A percentile compares a stretch with the other conserved stretches of the same genome.
These are phyloP conservation scores for Ephydatia muelleri DNA, from an alignment of 37 sponge, comb jelly and placozoan species.

Conservation along the genomic window DNA sequence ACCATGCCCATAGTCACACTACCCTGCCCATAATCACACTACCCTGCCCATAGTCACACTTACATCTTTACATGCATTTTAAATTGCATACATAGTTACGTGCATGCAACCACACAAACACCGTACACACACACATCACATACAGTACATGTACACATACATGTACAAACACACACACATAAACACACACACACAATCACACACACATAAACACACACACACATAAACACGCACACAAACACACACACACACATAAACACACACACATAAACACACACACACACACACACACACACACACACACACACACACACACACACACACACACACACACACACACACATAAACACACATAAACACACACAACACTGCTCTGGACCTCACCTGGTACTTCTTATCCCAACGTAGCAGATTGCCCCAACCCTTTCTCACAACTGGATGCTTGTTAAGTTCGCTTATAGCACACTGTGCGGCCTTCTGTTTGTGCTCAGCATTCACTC, in stretches of 20 bases:
- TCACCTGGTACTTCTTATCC: neutral
- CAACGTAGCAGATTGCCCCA: neutral
- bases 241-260: neutral
- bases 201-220: neutral
- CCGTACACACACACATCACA: too few relatives aligned
- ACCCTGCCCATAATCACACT: too few relatives aligned
- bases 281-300: constrained; percentile 4
- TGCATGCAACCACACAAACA: too few relatives aligned
- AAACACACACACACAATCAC: neutral
- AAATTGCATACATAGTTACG: too few relatives aligned
- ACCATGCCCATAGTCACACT: too few relatives aligned
- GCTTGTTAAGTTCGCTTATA: neutral
- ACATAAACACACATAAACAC: too few relatives aligned
- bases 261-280: constrained; percentile 9
- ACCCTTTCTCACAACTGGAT: neutral
- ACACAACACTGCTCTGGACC: neutral
- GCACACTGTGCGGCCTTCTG: neutral
- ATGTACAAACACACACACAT: too few relatives aligned
- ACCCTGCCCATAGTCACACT: too few relatives aligned
- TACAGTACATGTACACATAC: too few relatives aligned
- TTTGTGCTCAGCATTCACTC: neutral
- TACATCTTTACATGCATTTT: too few relatives aligned
- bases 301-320: constrained; percentile 28
- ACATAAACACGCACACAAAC: constrained; percentile 15
- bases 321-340: constrained; percentile 35